A percentile compares a stretch with the other conserved stretches of the same genome.
Conservation (phyloP, 2,888 invertebrate genomes). For the Mechanitis mazaeus region DNA sequence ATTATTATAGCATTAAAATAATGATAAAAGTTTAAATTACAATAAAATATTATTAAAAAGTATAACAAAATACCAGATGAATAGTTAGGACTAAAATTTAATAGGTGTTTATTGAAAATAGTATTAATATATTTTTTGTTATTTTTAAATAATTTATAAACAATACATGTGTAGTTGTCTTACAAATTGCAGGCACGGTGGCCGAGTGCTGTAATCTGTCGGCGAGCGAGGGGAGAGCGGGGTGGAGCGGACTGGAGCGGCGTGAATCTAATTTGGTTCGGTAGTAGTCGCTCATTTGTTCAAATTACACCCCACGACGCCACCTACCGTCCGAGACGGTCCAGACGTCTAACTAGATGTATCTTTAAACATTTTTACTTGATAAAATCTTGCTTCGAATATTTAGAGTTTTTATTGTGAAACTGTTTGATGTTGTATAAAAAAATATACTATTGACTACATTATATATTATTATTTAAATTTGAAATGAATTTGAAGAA, state of each 20-base stretch:
- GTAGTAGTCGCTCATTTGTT: slow-evolving; percentile 81
- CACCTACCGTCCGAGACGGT: slow-evolving; percentile 27
- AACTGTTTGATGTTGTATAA: too few species aligned
- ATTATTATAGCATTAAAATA: background rate
- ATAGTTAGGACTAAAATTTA: slow-evolving; percentile 8
- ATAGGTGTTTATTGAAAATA: background rate
- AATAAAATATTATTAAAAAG: too few species aligned
- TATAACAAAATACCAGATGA: too few species aligned
- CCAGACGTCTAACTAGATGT: slow-evolving; percentile 14
- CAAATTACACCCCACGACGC: slow-evolving; percentile 65
- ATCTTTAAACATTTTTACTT: slow-evolving; percentile 11
- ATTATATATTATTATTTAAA: too few species aligned
- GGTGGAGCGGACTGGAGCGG: slow-evolving; percentile 36
- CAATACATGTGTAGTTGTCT: slow-evolving; percentile 27
- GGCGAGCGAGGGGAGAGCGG: slow-evolving; percentile 37
- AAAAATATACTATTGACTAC: too few species aligned
- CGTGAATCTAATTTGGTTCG: slow-evolving; percentile 80
- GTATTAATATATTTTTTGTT: too few species aligned
- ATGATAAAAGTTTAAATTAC: too few species aligned
- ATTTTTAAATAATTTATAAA: too few species aligned
- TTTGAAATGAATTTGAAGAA: too few species aligned
- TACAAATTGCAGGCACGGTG: slow-evolving; percentile 43
- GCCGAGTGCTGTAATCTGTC: slow-evolving; percentile 52
- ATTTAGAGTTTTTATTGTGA: too few species aligned
- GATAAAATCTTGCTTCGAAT: too few species aligned